phyloP scores from a whole-genome alignment of 2,797 vertebrate species.

The Picus viridis region DNA sequence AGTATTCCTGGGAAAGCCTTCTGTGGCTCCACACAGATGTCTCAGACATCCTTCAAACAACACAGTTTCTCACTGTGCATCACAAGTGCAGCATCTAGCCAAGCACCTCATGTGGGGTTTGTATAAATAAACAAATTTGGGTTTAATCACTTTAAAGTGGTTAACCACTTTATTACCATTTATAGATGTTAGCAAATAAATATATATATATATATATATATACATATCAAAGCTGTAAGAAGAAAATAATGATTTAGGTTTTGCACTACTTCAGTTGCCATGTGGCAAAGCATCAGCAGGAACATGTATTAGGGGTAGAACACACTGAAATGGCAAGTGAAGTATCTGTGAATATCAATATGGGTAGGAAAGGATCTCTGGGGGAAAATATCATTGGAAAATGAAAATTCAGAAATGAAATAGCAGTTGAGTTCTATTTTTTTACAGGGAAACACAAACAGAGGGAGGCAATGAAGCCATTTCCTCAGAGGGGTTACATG shows the following conservation, averaged over 20 bases:
- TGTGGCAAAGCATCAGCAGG: constrained; percentile 18
- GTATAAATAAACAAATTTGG: constrained; percentile 43
- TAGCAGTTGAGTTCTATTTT: background rate
- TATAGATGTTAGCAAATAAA: constrained; percentile 40
- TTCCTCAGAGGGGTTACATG: constrained; percentile 36
- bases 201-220: background rate
- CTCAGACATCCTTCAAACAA: background rate
- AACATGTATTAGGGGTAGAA: background rate
- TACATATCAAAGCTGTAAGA: constrained; percentile 38
- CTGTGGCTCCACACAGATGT: background rate
- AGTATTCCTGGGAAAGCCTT: background rate
- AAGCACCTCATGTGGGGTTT: constrained; percentile 2
- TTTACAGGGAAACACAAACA: background rate
- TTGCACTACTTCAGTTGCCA: background rate
- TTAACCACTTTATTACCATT: constrained; percentile 52
- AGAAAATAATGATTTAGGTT: background rate
- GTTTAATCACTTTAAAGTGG: constrained; percentile 57
- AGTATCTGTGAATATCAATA: background rate
- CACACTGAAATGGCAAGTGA: background rate
- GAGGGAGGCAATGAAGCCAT: background rate
- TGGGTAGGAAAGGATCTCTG: background rate
- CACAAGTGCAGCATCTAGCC: constrained; percentile 17
- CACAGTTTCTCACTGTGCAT: background rate
- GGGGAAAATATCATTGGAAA: background rate
- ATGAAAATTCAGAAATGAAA: background rate